Base-by-base conservation (phyloP, 2,797 vertebrate species). In the Epinephelus awoara region DNA sequence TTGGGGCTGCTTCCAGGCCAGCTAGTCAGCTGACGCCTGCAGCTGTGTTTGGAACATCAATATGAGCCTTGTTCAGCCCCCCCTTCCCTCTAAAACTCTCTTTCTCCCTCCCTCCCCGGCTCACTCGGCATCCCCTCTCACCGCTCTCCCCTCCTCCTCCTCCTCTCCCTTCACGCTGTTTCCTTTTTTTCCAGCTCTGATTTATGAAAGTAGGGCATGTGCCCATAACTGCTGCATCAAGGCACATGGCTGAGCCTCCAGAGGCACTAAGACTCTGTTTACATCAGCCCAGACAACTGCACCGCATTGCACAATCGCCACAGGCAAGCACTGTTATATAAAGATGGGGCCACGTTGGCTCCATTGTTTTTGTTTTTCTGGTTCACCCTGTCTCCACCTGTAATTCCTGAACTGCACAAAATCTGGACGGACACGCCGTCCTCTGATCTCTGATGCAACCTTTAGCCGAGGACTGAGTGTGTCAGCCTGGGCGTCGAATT, bases 31-130 rank as follows among this genome's bases (percentile, higher is more conserved):
- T 95, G 96, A 96, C 82, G 85, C 40, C 80, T 2, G 89, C 96
- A 95, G 94, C 96, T 96, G 96, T 93, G 95, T 89, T 92, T 93
- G 88, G 89, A 93, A 93, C 94, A 95, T 95, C 94, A 94, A 95
- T 95, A 93, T 94, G 90, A 92, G 94, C 94, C 92, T 95, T 91
- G 96, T 96, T 94, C 94, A 90, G 46, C 87, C 89, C 80, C 90
- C 86, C 27, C n/a, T 34, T 50, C 62, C 69, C 59, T 67, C 76
- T 56, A 72, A 80, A 75, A 74, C 77, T 46, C 72, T 72, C 66
- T 76, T 69, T 42, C 83, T 73, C 72, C 77, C 84, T 75, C 80
- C 72, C 83, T 75, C 50, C 56, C 73, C 72, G 64, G 62, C 86
- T 84, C 79, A 63, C 89, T 91, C 87, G 79, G 85, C 84, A 90